Base-by-base conservation (phyloP, 2,888 invertebrate species). In the Amphipyra tragopoginis region DNA sequence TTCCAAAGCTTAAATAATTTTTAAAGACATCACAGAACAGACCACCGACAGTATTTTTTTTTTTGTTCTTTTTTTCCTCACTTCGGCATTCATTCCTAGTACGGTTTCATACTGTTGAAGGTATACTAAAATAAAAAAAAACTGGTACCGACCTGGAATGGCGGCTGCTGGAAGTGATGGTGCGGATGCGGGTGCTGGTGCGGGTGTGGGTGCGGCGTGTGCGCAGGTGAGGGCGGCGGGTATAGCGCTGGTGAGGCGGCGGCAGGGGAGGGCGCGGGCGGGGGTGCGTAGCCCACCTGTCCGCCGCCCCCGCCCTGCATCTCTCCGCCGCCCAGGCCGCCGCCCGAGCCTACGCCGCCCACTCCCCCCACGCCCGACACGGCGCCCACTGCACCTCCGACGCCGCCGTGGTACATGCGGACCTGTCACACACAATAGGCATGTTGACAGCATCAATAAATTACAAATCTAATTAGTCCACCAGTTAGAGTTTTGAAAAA, bases 341-440 rank as follows among this genome's bases (percentile, higher is more conserved):
- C 91, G 21, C 63, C 62, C 10, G 83, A 85, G 55, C 71, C 58
- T n/a, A n/a, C n/a, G n/a, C n/a, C n/a, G n/a, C n/a, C n/a, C n/a
- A n/a, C n/a, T n/a, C n/a, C n/a, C n/a, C n/a, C n/a, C 59, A 71
- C 83, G 40, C 90, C 92, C 38, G 43, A 34, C 0, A 57, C 67
- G 0, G 13, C 70, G 21, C 48, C 83, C 77, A 54, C 66, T 86
- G 61, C 56, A 7, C 44, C 61, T 0, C 73, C 77, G 0, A 65
- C 76, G 83, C 86, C 76, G 83, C 86, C 86, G 86, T 94, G 95
- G 89, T 96, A 97, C 96, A 97, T 96, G 56, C 97, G 96, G 77
- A 97, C 95, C 95, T 96, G 39, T 6, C 5, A 2, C 7, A 40
- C 8, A 2, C n/a, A n/a, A n/a, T n/a, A n/a, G n/a, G n/a, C n/a